phyloP scores from a whole-genome alignment of 2,888 invertebrate genomes.

The Seira ritae region DNA sequence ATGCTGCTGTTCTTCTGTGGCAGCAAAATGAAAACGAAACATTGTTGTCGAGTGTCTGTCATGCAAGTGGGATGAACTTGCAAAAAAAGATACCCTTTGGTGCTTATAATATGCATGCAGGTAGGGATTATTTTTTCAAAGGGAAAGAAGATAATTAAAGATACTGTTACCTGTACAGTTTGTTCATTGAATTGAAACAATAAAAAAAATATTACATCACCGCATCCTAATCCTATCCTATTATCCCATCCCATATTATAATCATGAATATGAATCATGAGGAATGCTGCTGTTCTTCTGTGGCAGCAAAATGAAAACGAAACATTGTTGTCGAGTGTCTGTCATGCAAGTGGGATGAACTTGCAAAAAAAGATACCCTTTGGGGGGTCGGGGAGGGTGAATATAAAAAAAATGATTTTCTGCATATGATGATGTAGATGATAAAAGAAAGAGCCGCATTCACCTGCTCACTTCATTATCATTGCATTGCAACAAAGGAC shows the following conservation, averaged over 20 bases:
- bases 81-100: background rate
- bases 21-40: slow-evolving; percentile 7
- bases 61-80: background rate
- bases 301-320: slow-evolving; percentile 5
- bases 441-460: too few species aligned
- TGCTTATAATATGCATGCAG: too few species aligned
- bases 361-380: background rate
- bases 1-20: background rate
- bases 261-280: background rate
- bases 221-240: too few species aligned
- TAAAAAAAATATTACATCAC: background rate
- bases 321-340: background rate
- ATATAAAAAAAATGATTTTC: too few species aligned
- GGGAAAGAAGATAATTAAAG: background rate
- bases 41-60: background rate
- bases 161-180: slow-evolving; percentile 28
- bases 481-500: too few species aligned
- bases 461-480: too few species aligned
- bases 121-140: background rate
- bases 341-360: background rate
- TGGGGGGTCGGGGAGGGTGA: too few species aligned
- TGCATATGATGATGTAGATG: too few species aligned
- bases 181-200: slow-evolving; percentile 15
- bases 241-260: too few species aligned
- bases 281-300: background rate